Conservation (phyloP, 2,888 invertebrate genomes). For the Hydroisotoma schaefferi region DNA sequence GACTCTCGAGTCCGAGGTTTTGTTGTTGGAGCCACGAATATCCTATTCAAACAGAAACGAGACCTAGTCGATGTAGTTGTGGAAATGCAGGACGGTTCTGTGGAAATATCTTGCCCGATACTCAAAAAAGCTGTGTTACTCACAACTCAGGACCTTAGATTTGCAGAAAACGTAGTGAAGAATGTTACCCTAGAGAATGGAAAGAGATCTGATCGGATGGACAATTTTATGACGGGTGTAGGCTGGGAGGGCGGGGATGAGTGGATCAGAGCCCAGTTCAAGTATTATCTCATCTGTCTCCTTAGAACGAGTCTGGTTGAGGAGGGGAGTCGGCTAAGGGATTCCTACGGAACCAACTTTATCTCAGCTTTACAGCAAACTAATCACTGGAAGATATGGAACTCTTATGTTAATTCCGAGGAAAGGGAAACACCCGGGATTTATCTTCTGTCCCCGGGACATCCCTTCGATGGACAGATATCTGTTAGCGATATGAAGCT, state of each 20-base stretch:
- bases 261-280: constrained; percentile 84
- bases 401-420: constrained; percentile 60
- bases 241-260: constrained; percentile 92
- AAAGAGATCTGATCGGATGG: constrained; percentile 54
- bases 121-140: constrained; percentile 78
- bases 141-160: constrained; percentile 91
- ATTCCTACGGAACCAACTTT: constrained; percentile 83
- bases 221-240: constrained; percentile 68
- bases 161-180: constrained; percentile 87
- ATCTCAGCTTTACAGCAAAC: constrained; percentile 80
- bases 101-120: constrained; percentile 77
- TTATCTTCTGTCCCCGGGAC: constrained; percentile 65
- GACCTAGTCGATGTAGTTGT: constrained; percentile 88
- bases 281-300: constrained; percentile 63
- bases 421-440: constrained; percentile 57
- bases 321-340: constrained; percentile 54
- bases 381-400: constrained; percentile 84
- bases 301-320: constrained; percentile 72
- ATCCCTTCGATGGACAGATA: constrained; percentile 91
- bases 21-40: constrained; percentile 95
- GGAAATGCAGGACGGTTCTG: constrained; percentile 78
- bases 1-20: constrained; percentile 72
- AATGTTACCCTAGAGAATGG: constrained; percentile 60
- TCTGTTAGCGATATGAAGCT: constrained; percentile 93
- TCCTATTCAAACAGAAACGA: constrained; percentile 92